Conservation (phyloP, 2,888 invertebrate species). For the Xylocampa areola region DNA sequence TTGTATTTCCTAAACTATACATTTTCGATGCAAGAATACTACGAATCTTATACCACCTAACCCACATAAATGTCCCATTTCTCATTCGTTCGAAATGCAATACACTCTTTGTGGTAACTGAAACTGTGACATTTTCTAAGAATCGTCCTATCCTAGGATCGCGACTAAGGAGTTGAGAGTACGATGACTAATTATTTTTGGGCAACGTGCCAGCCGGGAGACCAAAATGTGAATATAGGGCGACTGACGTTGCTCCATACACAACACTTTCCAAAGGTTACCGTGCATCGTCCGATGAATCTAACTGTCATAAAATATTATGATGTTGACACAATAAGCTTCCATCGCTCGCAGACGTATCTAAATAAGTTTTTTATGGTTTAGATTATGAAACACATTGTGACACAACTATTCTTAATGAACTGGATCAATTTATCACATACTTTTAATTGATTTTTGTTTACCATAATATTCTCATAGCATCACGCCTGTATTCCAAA, state of each 20-base stretch:
- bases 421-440: slow-evolving; percentile 29
- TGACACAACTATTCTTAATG: slow-evolving; percentile 29
- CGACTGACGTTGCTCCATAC: slow-evolving; percentile 62
- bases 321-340: slow-evolving; percentile 48
- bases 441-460: not conserved
- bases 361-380: slow-evolving; percentile 40
- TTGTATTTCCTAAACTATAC: too few relatives aligned
- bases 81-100: slow-evolving; percentile 40
- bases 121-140: slow-evolving; percentile 68
- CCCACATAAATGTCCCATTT: slow-evolving; percentile 38
- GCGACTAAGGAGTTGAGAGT: slow-evolving; percentile 65
- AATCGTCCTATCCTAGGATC: slow-evolving; percentile 73
- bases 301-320: slow-evolving; percentile 56
- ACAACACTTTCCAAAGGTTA: slow-evolving; percentile 72
- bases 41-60: slow-evolving; percentile 32
- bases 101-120: slow-evolving; percentile 44
- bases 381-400: slow-evolving; percentile 48
- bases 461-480: too few relatives aligned
- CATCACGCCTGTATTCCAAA: too few relatives aligned
- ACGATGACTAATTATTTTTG: slow-evolving; percentile 86
- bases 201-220: slow-evolving; percentile 81
- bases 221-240: slow-evolving; percentile 65
- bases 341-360: slow-evolving; percentile 31
- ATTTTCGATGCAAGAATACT: too few relatives aligned
- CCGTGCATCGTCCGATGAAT: slow-evolving; percentile 60